These are phyloP conservation scores for Danaus chrysippus DNA, from an alignment of 2,888 invertebrate genomes.

Conservation along the genomic window DNA sequence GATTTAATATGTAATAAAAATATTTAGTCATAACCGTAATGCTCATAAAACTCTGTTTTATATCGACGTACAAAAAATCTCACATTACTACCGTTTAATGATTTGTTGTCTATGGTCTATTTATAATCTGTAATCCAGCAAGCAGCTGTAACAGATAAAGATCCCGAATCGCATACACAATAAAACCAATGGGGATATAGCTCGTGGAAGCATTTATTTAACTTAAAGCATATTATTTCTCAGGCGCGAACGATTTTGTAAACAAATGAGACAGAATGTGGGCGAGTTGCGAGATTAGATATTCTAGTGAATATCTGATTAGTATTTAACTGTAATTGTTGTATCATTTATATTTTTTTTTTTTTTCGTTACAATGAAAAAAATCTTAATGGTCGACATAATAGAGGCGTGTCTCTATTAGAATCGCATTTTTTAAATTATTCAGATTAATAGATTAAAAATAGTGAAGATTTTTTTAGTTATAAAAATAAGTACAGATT, in stretches of 20 bases:
- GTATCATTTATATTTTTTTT: conserved; percentile 14
- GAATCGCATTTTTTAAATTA: no score
- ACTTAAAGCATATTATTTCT: conserved; percentile 52
- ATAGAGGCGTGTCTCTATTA: no score
- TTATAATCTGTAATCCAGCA: conserved; percentile 69
- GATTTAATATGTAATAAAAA: conserved; percentile 1
- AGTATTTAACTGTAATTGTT: conserved; percentile 29
- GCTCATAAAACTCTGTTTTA: conserved; percentile 15
- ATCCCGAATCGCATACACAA: conserved; percentile 59
- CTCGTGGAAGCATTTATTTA: conserved; percentile 61
- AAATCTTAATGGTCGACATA: no score
- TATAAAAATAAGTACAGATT: no score
- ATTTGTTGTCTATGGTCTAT: conserved; percentile 69
- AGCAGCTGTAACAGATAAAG: conserved; percentile 72
- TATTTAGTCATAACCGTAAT: conserved; percentile 14
- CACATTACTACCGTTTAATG: conserved; percentile 43
- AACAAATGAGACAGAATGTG: conserved; percentile 64
- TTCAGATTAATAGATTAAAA: no score
- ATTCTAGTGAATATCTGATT: conserved; percentile 39
- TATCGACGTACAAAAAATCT: conserved; percentile 24
- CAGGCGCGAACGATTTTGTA: conserved; percentile 64
- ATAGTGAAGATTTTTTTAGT: no score
- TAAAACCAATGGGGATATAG: conserved; percentile 61
- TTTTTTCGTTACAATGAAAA: neutral
- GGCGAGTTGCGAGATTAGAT: conserved; percentile 56